These are phyloP conservation scores for Globodera ellingtonae DNA, from an alignment of 1,140 invertebrate genomes.

Conservation along the genomic window DNA sequence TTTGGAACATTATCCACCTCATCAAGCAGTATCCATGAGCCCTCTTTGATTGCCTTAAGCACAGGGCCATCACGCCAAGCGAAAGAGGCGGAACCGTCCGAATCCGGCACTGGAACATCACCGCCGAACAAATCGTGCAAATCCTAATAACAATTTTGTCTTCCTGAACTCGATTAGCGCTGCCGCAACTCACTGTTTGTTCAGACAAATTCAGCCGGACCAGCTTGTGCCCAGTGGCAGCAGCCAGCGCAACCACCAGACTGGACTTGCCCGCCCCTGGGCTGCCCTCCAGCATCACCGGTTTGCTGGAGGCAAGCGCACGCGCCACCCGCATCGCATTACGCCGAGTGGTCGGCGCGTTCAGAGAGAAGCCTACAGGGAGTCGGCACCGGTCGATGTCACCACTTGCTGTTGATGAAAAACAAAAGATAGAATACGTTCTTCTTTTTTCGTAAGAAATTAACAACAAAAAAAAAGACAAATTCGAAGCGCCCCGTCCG, in stretches of 20 bases:
- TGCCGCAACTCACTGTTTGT: conserved; percentile 77
- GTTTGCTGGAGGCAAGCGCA: conserved; percentile 82
- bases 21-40: conserved; percentile 95
- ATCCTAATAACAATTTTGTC: conserved; percentile 72
- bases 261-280: conserved; percentile 98
- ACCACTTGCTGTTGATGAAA: neutral
- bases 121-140: conserved; percentile 95
- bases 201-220: conserved; percentile 95
- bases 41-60: conserved; percentile 84
- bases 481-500: too few species aligned
- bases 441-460: too few species aligned
- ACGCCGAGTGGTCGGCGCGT: conserved; percentile 70
- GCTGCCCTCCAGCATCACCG: conserved; percentile 91
- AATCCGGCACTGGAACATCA: conserved; percentile 81
- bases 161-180: too few species aligned
- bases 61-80: conserved; percentile 94
- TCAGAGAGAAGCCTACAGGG: conserved; percentile 34
- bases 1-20: conserved; percentile 70
- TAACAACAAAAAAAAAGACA: too few species aligned
- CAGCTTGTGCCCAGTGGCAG: conserved; percentile 77
- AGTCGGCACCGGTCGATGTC: neutral
- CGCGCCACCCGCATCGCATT: conserved; percentile 84
- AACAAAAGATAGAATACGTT: too few species aligned
- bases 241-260: conserved; percentile 86
- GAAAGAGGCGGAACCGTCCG: conserved; percentile 80